Base-by-base conservation (phyloP, 2,888 invertebrate species). In the Chalcosyrphus nemorum region DNA sequence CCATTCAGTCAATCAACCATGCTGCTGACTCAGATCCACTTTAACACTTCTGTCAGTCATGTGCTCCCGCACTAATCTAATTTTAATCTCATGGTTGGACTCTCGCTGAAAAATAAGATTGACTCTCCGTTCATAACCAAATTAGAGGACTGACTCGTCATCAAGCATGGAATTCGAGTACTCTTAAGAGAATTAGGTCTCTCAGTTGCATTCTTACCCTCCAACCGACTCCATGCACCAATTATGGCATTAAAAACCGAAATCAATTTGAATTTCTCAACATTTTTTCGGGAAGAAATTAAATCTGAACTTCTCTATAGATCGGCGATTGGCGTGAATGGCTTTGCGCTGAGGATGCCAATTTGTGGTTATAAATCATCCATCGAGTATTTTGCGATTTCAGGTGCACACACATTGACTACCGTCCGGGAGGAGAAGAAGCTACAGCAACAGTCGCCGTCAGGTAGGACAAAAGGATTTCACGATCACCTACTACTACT, bases 341-440 rank as follows among this genome's bases (percentile, higher is more conserved):
- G 47, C n/a, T n/a, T 13, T 24, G 24, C 24, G n/a, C n/a, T 59
- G 57, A 81, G 56, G 41, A 78, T 78, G 56, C 78, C 82, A 82
- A 82, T 82, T 82, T 82, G 72, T 27, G 77, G 82, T 35, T 68
- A 82, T 82, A 82, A 82, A 82, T 82, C 82, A 82, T 72, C 61
- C 66, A 68, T 71, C 76, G 81, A 70, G 59, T 47, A 41, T 47
- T 43, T 81, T 82, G 82, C 82, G 35, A 82, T 82, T 63, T 82
- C 78, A 82, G 82, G 82, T 82, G 82, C 72, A 76, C 52, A 78
- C 72, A 76, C 52, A 13, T 9, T 50, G 50, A 74, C 74, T 74
- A 75, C 75, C 41, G 68, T 68, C 65, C 57, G 19, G 41, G 9
- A 17, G 56, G 54, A 41, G 41, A 5, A 17, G 56, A 63, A 41